Conservation (phyloP, 2,797 vertebrate species). For the Fistularia commersonii region DNA sequence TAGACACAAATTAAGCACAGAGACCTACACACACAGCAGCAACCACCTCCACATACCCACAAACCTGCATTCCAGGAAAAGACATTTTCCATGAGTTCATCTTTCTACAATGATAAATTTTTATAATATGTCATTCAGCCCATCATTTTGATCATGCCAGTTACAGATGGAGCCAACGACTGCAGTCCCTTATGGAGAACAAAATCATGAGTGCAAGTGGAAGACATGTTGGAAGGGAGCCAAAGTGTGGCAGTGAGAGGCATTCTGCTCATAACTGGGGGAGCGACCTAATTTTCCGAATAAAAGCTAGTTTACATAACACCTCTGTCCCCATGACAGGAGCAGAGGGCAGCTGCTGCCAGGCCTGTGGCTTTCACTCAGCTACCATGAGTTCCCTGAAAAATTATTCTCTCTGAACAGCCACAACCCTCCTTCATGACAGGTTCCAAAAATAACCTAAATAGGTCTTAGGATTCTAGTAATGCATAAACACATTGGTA, state of each 20-base stretch:
- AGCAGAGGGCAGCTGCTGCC: constrained; percentile 60
- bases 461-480: constrained; percentile 27
- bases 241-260: constrained; percentile 53
- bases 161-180: constrained; percentile 33
- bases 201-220: constrained; percentile 57
- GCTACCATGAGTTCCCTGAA: constrained; percentile 45
- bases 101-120: constrained; percentile 36
- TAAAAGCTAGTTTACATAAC: constrained; percentile 76
- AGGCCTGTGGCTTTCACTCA: constrained; percentile 53
- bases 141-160: constrained; percentile 49
- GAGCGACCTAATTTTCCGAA: constrained; percentile 70
- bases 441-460: constrained; percentile 41
- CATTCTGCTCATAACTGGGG: constrained; percentile 71
- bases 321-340: constrained; percentile 65
- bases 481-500: constrained; percentile 35
- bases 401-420: constrained; percentile 36
- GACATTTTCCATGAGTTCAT: constrained; percentile 71
- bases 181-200: constrained; percentile 43
- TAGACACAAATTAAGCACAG: constrained; percentile 32
- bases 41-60: constrained; percentile 43
- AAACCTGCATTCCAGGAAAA: constrained; percentile 56
- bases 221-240: constrained; percentile 61
- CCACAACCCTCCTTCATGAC: constrained; percentile 24
- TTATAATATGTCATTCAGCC: constrained; percentile 38
- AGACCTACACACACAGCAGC: constrained; percentile 16